Conservation (phyloP, 2,888 invertebrate genomes). For the Apodemia arnacis region DNA sequence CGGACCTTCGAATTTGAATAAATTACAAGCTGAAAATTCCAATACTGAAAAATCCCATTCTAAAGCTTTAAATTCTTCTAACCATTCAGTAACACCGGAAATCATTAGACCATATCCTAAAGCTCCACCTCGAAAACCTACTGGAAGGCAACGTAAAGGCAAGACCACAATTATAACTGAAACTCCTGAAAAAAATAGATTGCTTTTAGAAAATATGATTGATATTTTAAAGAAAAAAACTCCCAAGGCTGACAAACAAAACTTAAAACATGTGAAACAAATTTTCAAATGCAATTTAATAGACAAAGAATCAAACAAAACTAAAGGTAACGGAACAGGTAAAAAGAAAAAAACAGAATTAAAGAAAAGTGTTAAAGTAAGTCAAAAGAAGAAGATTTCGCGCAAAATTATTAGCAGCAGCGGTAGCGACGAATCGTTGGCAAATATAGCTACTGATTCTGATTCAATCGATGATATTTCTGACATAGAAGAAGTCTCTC, state of each 20-base stretch:
- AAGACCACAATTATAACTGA: constrained; percentile 60
- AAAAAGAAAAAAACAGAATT: constrained; percentile 52
- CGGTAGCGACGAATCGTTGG: constrained; percentile 39
- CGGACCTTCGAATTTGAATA: constrained; percentile 35
- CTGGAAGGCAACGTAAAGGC: constrained; percentile 46
- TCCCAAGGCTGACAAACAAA: constrained; percentile 53
- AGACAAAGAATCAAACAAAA: constrained; percentile 59
- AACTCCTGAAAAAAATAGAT: constrained; percentile 54
- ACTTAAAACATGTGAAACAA: constrained; percentile 70
- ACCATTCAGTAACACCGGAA: constrained; percentile 54
- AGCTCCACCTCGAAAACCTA: constrained; percentile 50
- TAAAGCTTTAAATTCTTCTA: constrained; percentile 28
- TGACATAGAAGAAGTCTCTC: constrained; percentile 47
- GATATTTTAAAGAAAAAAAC: constrained; percentile 60
- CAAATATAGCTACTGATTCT: constrained; percentile 35
- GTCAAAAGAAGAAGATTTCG: constrained; percentile 41
- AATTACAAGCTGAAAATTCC: constrained; percentile 37
- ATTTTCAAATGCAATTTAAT: constrained; percentile 61
- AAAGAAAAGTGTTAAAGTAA: constrained; percentile 43
- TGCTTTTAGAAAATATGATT: constrained; percentile 56
- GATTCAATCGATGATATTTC: constrained; percentile 47
- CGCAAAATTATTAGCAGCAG: constrained; percentile 47
- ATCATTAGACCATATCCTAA: constrained; percentile 54
- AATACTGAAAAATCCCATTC: background rate
- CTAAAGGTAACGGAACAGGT: constrained; percentile 48